Conservation (phyloP, 2,113 vertebrate species). For the Brachypteracias leptosomus region DNA sequence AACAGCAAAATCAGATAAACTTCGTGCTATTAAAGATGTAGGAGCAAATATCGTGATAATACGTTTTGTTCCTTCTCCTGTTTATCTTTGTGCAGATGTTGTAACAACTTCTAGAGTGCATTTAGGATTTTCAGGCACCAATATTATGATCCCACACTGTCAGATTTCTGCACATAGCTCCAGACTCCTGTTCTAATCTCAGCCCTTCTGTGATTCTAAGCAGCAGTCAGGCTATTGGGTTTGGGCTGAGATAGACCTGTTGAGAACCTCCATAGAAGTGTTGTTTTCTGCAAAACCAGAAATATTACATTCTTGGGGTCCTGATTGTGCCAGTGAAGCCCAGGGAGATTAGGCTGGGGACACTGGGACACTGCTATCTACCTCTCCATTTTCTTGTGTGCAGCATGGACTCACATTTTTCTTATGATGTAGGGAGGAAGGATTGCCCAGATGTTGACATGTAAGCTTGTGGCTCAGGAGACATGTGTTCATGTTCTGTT, state of each 20-base stretch:
- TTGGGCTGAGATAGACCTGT: not conserved
- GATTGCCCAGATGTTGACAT: not conserved
- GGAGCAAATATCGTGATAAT: not conserved
- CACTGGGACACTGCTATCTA: not conserved
- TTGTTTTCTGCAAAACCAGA: not conserved
- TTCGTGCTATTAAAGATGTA: not conserved
- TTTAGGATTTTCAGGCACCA: not conserved
- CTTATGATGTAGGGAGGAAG: not conserved
- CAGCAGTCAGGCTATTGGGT: not conserved
- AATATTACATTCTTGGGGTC: accelerated
- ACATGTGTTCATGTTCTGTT: not conserved
- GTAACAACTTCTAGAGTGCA: not conserved
- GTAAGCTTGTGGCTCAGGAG: not conserved
- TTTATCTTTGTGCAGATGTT: not conserved
- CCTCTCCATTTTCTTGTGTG: not conserved
- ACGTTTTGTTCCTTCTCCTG: not conserved
- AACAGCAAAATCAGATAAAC: not conserved
- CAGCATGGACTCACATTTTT: not conserved
- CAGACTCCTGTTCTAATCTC: not conserved
- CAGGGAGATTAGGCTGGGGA: not conserved
- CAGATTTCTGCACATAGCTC: not conserved
- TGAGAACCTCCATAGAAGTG: accelerated
- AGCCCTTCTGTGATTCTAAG: not conserved
- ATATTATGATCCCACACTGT: not conserved
- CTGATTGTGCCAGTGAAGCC: not conserved